phyloP scores from a whole-genome alignment of 2,888 invertebrate species.

The Oscheius sp. region DNA sequence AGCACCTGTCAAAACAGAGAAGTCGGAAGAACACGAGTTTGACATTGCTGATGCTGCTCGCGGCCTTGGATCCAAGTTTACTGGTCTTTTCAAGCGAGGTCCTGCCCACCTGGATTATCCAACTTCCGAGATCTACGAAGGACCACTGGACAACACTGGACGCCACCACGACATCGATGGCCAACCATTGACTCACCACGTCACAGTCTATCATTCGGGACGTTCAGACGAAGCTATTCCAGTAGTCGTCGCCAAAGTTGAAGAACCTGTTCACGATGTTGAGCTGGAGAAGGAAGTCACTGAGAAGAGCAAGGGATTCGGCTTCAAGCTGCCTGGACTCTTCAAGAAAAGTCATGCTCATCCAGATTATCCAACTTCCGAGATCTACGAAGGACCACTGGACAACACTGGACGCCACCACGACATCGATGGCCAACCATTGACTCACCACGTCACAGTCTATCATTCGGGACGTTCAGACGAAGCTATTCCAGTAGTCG shows the following conservation, averaged over 20 bases:
- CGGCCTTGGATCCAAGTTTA: constrained; percentile 28
- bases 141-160: constrained; percentile 49
- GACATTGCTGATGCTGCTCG: constrained; percentile 38
- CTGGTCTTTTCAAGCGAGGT: constrained; percentile 42
- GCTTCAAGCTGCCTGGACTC: constrained; percentile 50
- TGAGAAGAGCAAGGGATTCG: constrained; percentile 20
- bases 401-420: neutral
- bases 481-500: too few relatives aligned
- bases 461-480: too few relatives aligned
- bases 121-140: constrained; percentile 45
- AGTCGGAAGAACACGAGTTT: constrained; percentile 4
- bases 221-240: constrained; percentile 39
- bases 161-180: constrained; percentile 40
- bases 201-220: constrained; percentile 43
- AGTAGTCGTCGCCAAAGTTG: constrained; percentile 47
- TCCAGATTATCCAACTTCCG: constrained; percentile 52
- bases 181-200: constrained; percentile 39
- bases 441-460: too few relatives aligned
- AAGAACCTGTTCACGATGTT: neutral
- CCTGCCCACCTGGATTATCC: constrained; percentile 51
- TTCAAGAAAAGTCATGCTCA: constrained; percentile 56
- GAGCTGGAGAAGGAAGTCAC: neutral
- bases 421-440: constrained; percentile 16
- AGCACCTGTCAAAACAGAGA: neutral
- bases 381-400: neutral